These are phyloP conservation scores for Hormaphis cornu DNA, from an alignment of 1,140 invertebrate genomes.

Conservation along the genomic window DNA sequence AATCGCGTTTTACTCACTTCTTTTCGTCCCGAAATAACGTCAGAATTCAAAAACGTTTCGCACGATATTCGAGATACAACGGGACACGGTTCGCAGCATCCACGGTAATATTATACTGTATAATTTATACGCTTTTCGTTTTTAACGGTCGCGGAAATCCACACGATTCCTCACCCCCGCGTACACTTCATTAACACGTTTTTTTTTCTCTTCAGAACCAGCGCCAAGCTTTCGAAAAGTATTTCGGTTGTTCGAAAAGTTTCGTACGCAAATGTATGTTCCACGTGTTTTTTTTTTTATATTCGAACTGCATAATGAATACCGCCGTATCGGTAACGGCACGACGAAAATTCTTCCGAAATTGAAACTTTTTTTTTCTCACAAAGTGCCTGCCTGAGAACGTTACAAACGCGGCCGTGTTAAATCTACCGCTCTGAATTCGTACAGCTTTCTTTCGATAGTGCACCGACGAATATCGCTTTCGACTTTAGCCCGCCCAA, in stretches of 20 bases:
- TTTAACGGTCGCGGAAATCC: neutral
- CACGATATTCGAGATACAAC: neutral
- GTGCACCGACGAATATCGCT: too few species aligned
- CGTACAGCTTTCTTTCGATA: too few species aligned
- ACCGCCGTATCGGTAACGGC: too few species aligned
- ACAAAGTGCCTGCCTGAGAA: too few species aligned
- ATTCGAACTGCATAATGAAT: neutral
- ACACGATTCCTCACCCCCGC: neutral
- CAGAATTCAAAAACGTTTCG: slow-evolving; percentile 9
- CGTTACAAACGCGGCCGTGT: too few species aligned
- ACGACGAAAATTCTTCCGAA: neutral
- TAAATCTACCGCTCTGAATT: too few species aligned
- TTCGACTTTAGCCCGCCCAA: too few species aligned
- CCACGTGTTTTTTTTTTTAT: neutral
- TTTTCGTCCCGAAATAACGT: neutral
- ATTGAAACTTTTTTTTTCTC: neutral
- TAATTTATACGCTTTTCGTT: neutral
- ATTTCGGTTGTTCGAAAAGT: neutral
- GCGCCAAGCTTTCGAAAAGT: neutral
- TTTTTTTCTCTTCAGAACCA: neutral
- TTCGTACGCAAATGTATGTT: neutral
- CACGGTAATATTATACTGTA: too few species aligned
- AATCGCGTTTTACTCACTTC: neutral
- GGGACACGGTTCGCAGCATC: too few species aligned
- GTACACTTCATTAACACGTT: slow-evolving; percentile 1